Conservation (phyloP, 2,797 vertebrate species). For the Anabacerthia variegaticeps region DNA sequence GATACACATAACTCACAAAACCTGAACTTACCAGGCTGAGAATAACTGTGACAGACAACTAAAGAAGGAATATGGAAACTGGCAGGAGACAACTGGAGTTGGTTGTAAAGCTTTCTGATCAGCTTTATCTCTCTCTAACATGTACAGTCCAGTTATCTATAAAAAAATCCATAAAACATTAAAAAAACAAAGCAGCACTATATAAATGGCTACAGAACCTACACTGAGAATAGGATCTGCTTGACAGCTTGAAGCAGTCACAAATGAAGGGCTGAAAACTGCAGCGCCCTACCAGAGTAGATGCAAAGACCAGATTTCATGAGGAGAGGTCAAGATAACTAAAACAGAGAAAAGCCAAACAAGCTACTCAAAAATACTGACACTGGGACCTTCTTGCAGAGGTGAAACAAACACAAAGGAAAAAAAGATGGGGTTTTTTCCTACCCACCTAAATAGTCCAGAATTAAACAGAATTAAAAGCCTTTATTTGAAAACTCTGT, state of each 20-base stretch:
- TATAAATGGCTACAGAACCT: neutral
- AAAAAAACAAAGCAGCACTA: neutral
- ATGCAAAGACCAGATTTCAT: neutral
- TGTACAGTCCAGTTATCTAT: neutral
- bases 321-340: neutral
- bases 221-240: neutral
- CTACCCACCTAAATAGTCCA: neutral
- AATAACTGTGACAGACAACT: neutral
- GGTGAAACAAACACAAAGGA: neutral
- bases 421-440: neutral
- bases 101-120: neutral
- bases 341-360: neutral
- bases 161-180: neutral
- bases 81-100: neutral
- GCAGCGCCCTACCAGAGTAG: neutral
- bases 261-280: neutral
- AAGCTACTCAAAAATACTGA: neutral
- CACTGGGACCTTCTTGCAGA: neutral
- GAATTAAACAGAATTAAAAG: neutral
- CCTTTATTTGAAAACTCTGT: neutral
- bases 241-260: neutral
- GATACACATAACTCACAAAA: neutral
- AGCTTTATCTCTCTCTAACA: neutral
- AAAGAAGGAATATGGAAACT: neutral
- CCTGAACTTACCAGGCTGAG: neutral